Percentiles rank a stretch among this genome's conserved stretches.
Evolutionary conservation across 2,797 vertebrate genomes (phyloP).

Genomic region (Brachyrhaphis roseni): DNA sequence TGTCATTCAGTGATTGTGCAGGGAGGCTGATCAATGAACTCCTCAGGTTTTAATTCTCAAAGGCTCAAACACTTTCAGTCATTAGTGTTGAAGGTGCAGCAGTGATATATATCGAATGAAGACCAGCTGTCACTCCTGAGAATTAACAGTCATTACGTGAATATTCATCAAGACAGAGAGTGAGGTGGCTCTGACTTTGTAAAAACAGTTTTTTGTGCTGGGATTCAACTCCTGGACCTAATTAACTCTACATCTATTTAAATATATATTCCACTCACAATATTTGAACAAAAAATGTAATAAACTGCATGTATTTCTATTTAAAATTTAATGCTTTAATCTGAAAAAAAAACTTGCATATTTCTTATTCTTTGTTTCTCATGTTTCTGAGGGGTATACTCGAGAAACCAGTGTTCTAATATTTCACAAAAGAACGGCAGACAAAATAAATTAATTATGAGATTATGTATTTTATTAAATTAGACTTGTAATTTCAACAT

Average conservation of each 20-base stretch:
- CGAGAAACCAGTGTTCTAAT: not conserved
- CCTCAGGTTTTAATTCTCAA: not conserved
- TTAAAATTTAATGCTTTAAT: not conserved
- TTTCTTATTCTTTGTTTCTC: not conserved
- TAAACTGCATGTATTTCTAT: not conserved
- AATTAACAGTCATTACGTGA: constrained; percentile 57
- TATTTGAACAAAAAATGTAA: not conserved
- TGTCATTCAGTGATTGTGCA: constrained; percentile 14
- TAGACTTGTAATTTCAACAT: not conserved
- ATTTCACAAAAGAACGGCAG: not conserved
- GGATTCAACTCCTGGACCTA: constrained; percentile 23
- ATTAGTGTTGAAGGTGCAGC: constrained; percentile 50
- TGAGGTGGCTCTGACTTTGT: constrained; percentile 43
- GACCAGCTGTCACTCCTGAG: constrained; percentile 68
- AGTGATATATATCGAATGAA: constrained; percentile 56
- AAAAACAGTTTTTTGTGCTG: constrained; percentile 21
- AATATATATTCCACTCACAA: not conserved
- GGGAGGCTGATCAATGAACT: constrained; percentile 35
- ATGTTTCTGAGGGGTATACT: not conserved
- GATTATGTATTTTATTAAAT: not conserved
- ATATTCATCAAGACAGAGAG: constrained; percentile 63
- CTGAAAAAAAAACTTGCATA: not conserved
- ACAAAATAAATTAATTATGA: not conserved
- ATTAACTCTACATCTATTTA: not conserved
- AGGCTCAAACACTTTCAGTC: constrained; percentile 12